Percentiles rank a stretch among this genome's conserved stretches.
These are phyloP conservation scores for Pristis pectinata DNA, from an alignment of 2,797 vertebrate species.

Conservation along the genomic window DNA sequence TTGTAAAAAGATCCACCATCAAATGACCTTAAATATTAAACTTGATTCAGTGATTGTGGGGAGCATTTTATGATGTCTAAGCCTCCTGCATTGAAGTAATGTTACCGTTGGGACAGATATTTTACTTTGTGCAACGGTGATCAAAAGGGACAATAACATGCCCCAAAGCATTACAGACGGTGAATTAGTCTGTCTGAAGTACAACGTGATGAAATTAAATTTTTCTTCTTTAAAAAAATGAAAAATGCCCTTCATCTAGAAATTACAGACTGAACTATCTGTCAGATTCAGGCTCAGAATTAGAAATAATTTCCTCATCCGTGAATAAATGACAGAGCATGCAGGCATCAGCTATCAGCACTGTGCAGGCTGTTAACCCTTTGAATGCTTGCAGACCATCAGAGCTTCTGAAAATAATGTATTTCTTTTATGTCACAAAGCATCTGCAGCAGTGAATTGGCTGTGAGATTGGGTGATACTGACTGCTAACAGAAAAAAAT, in stretches of 20 bases:
- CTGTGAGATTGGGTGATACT: neutral
- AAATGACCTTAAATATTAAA: neutral
- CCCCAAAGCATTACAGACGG: neutral
- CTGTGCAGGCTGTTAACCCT: slow-evolving; percentile 3
- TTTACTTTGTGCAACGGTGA: slow-evolving; percentile 14
- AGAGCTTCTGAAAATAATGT: neutral
- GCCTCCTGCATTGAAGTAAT: neutral
- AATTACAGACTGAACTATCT: slow-evolving; percentile 21
- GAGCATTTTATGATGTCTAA: neutral
- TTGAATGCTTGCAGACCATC: neutral
- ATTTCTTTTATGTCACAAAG: neutral
- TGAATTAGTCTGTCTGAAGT: neutral
- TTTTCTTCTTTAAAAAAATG: neutral
- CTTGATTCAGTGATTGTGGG: neutral
- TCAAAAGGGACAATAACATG: slow-evolving; percentile 1
- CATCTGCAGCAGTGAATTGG: neutral
- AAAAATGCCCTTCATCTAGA: neutral
- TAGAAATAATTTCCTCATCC: slow-evolving; percentile 16
- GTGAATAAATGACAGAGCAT: neutral
- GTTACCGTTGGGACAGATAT: neutral
- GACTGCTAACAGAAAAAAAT: neutral
- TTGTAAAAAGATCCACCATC: neutral
- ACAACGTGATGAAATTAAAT: neutral
- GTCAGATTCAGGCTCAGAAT: slow-evolving; percentile 21
- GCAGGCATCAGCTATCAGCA: slow-evolving; percentile 6